These are phyloP conservation scores for Quadroppia sp. DNA, from an alignment of 2,888 invertebrate species.

Conservation along the genomic window DNA sequence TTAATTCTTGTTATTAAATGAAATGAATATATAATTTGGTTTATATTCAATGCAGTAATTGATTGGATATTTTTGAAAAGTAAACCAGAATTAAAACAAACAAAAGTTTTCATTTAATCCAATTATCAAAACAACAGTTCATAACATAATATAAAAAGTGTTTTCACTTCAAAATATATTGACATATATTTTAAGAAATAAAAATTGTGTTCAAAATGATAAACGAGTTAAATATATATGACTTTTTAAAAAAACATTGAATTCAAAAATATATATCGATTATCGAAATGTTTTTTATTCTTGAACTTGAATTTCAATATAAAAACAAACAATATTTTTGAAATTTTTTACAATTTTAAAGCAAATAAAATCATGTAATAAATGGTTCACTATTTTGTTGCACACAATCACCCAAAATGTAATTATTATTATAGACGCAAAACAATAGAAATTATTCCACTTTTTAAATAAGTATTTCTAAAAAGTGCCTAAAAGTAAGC, in stretches of 20 bases:
- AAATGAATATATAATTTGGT: too few relatives aligned
- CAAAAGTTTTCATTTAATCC: too few relatives aligned
- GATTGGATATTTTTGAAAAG: too few relatives aligned
- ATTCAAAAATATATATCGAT: neutral
- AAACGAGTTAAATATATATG: neutral
- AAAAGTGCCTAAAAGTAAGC: neutral
- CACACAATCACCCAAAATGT: neutral
- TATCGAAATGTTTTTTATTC: neutral
- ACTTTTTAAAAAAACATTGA: neutral
- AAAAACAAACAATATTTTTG: neutral
- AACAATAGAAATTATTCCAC: neutral
- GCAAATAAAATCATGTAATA: neutral
- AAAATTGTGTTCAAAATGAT: neutral
- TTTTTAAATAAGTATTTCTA: neutral
- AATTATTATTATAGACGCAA: neutral
- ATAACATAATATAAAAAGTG: too few relatives aligned
- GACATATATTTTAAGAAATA: too few relatives aligned
- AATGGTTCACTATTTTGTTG: neutral
- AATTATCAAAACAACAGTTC: too few relatives aligned
- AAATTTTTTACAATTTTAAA: neutral
- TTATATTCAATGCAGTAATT: too few relatives aligned
- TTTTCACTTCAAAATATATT: too few relatives aligned
- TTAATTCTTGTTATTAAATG: too few relatives aligned
- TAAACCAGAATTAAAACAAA: too few relatives aligned
- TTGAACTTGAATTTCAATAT: neutral